phyloP scores from a whole-genome alignment of 1,140 invertebrate genomes.

The Macrotrachela quadricornifera region DNA sequence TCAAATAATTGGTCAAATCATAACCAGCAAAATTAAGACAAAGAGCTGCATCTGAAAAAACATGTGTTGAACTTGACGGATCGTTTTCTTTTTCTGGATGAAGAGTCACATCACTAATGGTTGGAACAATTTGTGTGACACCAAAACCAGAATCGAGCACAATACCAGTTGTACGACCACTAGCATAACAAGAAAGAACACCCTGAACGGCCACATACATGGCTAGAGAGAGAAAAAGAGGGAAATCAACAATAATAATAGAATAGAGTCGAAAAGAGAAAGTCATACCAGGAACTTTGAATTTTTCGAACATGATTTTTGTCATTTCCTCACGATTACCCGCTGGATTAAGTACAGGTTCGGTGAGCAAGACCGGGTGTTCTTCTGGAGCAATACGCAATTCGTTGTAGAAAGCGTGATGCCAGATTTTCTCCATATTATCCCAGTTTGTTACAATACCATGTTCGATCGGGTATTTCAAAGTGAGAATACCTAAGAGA shows the following conservation, averaged over 20 bases:
- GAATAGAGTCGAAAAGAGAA: too few species aligned
- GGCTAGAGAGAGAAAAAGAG: too few species aligned
- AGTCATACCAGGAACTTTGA: slow-evolving; percentile 18
- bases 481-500: slow-evolving; percentile 35
- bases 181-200: slow-evolving; percentile 69
- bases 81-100: slow-evolving; percentile 71
- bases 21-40: slow-evolving; percentile 73
- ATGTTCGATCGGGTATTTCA: slow-evolving; percentile 78
- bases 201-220: slow-evolving; percentile 78
- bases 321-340: slow-evolving; percentile 9
- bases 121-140: slow-evolving; percentile 78
- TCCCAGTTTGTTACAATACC: slow-evolving; percentile 81
- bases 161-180: slow-evolving; percentile 80
- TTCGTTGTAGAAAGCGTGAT: slow-evolving; percentile 11
- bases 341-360: slow-evolving; percentile 10
- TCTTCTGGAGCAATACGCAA: slow-evolving; percentile 15
- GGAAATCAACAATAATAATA: too few species aligned
- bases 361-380: slow-evolving; percentile 11
- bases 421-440: slow-evolving; percentile 12
- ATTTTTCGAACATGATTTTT: slow-evolving; percentile 14
- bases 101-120: slow-evolving; percentile 92
- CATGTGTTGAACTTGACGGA: slow-evolving; percentile 50
- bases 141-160: slow-evolving; percentile 75
- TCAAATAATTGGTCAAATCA: slow-evolving; percentile 80
- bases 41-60: slow-evolving; percentile 59